Base-by-base conservation (phyloP, 2,797 vertebrate genomes). In the Apogon talboti region DNA sequence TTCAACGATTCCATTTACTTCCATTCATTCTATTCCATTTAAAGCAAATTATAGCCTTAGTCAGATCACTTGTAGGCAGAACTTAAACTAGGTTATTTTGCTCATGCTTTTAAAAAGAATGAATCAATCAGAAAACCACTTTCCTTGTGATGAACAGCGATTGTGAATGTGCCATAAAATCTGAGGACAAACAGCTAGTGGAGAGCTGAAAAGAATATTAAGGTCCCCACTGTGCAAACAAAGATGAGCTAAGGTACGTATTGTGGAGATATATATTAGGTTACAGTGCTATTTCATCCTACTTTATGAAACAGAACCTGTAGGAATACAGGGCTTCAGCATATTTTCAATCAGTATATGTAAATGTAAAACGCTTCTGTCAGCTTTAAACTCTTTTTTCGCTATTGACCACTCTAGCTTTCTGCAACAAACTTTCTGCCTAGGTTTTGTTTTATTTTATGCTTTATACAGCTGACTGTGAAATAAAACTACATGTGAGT, bases 231-330 rank as follows among this genome's bases (percentile, higher is more conserved):
- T 46, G 35, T 21, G 55, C 38, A 71, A 47, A 69, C 48, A 57
- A 38, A 54, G 3, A 66, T 56, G 53, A 72, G 42, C 15, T 0
- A 2, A 61, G 21, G 24, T 30, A 19, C 7, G 49, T 6, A 41
- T 15, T 57, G 42, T 44, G 21, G 43, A 53, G 33, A 33, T 33
- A 64, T 45, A 37, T 56, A 74, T 72, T 52, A 40, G 16, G 16
- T 69, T 66, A 57, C n/a, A 40, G 65, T 24, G 41, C 37, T 35
- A 49, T 60, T 80, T 73, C 38, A 66, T 38, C 59, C 77, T 54
- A 73, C 53, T 52, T 76, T 50, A 71, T 40, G 59, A 83, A 75
- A 74, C 44, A 54, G 33, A 71, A 54, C 46, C 21, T 44, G 50
- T 14, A 44, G 30, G 37, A 37, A 74, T 14, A 66, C 40, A 70